Conservation (phyloP, 2,888 invertebrate species). For the Drosophila mulleri region DNA sequence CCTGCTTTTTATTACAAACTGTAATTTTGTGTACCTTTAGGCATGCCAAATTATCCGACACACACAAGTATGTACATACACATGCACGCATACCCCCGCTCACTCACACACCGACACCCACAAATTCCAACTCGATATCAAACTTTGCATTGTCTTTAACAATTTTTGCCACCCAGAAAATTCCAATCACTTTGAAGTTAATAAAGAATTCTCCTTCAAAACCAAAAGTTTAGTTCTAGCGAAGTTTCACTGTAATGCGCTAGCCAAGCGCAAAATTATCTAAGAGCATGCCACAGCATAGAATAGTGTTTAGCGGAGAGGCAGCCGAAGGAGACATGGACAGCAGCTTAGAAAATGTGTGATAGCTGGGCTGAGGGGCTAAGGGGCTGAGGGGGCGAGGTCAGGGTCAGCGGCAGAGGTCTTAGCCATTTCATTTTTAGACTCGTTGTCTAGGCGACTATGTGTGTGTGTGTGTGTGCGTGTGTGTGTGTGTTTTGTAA, state of each 20-base stretch:
- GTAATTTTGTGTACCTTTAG: no score
- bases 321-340: conserved; percentile 12
- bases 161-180: not conserved
- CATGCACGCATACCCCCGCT: not conserved
- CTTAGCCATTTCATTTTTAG: conserved; percentile 74
- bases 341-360: conserved; percentile 31
- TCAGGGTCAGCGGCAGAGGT: conserved; percentile 23
- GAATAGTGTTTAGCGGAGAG: conserved; percentile 9
- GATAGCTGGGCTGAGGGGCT: no score
- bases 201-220: conserved; percentile 8
- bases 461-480: conserved; percentile 21
- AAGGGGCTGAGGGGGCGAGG: conserved; percentile 22
- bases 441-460: conserved; percentile 24
- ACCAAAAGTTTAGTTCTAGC: conserved; percentile 32
- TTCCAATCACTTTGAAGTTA: conserved; percentile 9
- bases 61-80: not conserved
- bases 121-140: not conserved
- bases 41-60: not conserved
- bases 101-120: not conserved
- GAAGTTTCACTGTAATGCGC: conserved; percentile 46
- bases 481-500: conserved; percentile 62
- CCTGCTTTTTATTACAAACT: no score
- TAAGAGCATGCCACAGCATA: conserved; percentile 52
- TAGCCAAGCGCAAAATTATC: conserved; percentile 67
- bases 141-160: not conserved